Percentiles rank a stretch among this genome's conserved stretches.
Evolutionary conservation across 2,888 invertebrate species (phyloP).

Genomic region (Mactromeris polynyma): DNA sequence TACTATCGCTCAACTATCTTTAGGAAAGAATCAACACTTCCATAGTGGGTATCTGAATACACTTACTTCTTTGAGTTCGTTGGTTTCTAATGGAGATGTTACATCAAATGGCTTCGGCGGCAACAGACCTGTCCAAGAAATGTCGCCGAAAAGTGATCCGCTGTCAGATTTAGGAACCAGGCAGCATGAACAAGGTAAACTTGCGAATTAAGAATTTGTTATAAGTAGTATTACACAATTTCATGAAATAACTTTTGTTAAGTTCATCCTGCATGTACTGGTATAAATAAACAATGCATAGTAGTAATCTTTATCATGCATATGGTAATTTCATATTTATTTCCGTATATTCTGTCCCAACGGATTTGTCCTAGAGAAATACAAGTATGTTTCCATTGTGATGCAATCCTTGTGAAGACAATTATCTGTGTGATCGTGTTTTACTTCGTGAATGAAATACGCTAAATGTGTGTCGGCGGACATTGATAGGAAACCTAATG

Average conservation of each 20-base stretch:
- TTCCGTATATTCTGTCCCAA: too few species aligned
- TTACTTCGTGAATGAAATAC: too few species aligned
- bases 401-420: too few species aligned
- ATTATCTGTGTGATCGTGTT: too few species aligned
- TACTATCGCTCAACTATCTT: constrained; percentile 57
- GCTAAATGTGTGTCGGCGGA: too few species aligned
- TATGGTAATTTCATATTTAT: too few species aligned
- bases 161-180: constrained; percentile 43
- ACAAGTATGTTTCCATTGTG: too few species aligned
- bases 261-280: too few species aligned
- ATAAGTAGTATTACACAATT: background rate
- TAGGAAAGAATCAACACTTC: constrained; percentile 57
- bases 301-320: too few species aligned
- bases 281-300: background rate
- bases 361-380: too few species aligned
- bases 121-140: constrained; percentile 17
- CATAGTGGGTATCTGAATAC: constrained; percentile 56
- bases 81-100: constrained; percentile 51
- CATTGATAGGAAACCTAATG: too few species aligned
- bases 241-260: background rate
- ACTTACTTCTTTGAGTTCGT: constrained; percentile 44
- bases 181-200: constrained; percentile 59
- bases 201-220: background rate
- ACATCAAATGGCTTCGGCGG: constrained; percentile 37
- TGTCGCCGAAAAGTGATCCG: constrained; percentile 61